Conservation (phyloP, 2,888 invertebrate species). For the Cephus pygmeus region DNA sequence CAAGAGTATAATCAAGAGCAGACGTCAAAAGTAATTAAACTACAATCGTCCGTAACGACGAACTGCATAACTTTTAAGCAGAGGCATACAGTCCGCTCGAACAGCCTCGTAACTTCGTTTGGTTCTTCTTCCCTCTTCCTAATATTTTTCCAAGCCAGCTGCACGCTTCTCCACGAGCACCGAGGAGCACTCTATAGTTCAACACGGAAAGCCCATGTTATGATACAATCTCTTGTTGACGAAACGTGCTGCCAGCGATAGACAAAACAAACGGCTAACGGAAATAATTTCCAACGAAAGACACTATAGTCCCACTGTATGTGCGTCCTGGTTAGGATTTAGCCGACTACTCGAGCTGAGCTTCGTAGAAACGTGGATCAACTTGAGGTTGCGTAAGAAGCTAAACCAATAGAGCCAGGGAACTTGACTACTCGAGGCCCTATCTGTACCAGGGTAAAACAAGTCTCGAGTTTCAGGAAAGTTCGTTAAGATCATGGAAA, state of each 20-base stretch:
- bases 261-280: too few relatives aligned
- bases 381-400: background rate
- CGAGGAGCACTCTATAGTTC: too few relatives aligned
- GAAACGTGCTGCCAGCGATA: too few relatives aligned
- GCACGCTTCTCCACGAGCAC: background rate
- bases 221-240: too few relatives aligned
- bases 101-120: background rate
- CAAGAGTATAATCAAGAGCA: background rate
- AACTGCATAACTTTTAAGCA: background rate
- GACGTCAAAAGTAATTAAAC: slow-evolving; percentile 22
- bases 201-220: too few relatives aligned
- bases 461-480: background rate
- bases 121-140: background rate
- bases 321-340: background rate
- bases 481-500: background rate
- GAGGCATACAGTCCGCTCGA: background rate
- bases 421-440: background rate
- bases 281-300: background rate
- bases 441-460: background rate
- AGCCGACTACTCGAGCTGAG: background rate
- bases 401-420: background rate
- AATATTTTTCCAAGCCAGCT: background rate
- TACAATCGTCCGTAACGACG: slow-evolving; percentile 14
- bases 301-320: background rate
- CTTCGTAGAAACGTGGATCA: background rate